Conservation (phyloP, 2,888 invertebrate species). For the Pharmacophagus antenor region DNA sequence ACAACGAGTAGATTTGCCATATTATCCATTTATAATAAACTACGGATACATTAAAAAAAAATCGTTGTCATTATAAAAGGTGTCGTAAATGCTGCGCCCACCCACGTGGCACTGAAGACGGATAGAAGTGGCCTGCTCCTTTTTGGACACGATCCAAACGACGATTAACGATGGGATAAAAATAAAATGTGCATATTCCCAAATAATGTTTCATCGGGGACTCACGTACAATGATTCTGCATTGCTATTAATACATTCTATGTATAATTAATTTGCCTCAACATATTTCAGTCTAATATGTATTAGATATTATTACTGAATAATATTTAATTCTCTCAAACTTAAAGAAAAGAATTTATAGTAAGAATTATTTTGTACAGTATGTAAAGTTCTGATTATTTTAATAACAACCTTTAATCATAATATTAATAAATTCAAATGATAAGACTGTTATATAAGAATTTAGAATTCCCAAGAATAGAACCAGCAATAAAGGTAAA, state of each 20-base stretch:
- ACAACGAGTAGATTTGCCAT: background rate
- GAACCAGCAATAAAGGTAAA: too few relatives aligned
- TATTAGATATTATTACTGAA: background rate
- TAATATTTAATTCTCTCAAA: too few relatives aligned
- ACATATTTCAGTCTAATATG: background rate
- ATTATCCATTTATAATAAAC: constrained; percentile 7
- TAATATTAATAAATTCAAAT: too few relatives aligned
- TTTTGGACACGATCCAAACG: constrained; percentile 64
- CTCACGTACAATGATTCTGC: constrained; percentile 41
- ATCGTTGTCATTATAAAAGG: constrained; percentile 23
- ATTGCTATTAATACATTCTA: constrained; percentile 29
- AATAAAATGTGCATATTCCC: constrained; percentile 64
- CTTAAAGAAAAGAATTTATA: background rate
- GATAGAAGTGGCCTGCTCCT: constrained; percentile 42
- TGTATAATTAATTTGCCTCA: background rate
- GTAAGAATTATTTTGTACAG: background rate
- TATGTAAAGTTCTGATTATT: too few relatives aligned
- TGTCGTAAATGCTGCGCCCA: constrained; percentile 33
- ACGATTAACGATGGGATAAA: constrained; percentile 64
- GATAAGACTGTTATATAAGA: too few relatives aligned
- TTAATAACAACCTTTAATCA: too few relatives aligned
- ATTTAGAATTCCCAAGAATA: too few relatives aligned
- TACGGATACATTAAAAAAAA: constrained; percentile 7
- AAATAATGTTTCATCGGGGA: constrained; percentile 52
- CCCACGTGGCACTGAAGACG: constrained; percentile 38